phyloP scores from a whole-genome alignment of 2,113 vertebrate genomes.

The Sinocyclocheilus grahami region DNA sequence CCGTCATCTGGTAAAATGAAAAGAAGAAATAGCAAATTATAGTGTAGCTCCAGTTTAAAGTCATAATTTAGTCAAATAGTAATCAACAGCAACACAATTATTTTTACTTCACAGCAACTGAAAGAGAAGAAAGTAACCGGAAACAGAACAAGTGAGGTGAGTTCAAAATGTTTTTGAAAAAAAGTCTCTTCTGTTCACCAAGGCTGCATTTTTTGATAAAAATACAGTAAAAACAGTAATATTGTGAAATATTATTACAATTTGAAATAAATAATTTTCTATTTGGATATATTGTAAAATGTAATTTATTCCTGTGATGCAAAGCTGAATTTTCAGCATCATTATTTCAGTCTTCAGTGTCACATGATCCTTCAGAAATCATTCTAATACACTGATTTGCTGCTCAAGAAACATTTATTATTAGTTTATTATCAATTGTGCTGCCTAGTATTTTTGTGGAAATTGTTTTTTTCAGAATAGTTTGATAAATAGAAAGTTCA shows the following conservation, averaged over 20 bases:
- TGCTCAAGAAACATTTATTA: no score
- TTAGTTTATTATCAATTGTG: no score
- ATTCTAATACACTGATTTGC: no score
- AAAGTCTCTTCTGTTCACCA: background rate
- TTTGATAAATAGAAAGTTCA: no score
- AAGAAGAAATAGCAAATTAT: background rate
- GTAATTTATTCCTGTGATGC: background rate
- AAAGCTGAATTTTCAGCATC: background rate
- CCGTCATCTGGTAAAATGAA: slow-evolving; percentile 85
- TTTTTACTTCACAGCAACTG: slow-evolving; percentile 82
- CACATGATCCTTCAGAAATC: no score
- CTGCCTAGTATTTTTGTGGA: no score
- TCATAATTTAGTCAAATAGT: background rate
- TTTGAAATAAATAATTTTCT: background rate
- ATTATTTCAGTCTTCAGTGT: background rate
- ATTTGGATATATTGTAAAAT: background rate
- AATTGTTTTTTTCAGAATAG: no score
- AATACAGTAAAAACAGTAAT: background rate
- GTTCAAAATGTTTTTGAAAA: background rate
- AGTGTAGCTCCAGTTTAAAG: background rate
- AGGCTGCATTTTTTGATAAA: background rate
- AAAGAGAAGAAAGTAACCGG: slow-evolving; percentile 94
- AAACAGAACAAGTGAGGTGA: slow-evolving; percentile 92
- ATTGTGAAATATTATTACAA: background rate
- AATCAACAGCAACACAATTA: background rate